Conservation (phyloP, 2,888 invertebrate genomes). For the Drosophila prostipennis region DNA sequence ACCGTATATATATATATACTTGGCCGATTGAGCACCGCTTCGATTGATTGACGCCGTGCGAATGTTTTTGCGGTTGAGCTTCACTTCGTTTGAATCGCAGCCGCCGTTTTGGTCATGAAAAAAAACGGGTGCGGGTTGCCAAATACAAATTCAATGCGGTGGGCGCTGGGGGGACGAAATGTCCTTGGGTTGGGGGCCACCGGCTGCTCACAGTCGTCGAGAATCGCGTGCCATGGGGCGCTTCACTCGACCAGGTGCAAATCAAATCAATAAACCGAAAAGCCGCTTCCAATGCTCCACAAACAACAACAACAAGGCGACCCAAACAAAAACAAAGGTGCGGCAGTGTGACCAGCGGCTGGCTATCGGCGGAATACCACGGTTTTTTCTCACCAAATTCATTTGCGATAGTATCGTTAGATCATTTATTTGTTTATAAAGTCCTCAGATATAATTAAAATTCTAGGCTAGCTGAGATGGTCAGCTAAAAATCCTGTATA, state of each 20-base stretch:
- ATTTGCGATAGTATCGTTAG: background rate
- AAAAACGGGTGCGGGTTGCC: conserved; percentile 46
- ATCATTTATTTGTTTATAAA: no score
- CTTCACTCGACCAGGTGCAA: conserved; percentile 53
- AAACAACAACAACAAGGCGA: background rate
- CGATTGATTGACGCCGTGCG: conserved; percentile 21
- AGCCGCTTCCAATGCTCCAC: conserved; percentile 13
- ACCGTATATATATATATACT: background rate
- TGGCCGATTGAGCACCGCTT: conserved; percentile 13
- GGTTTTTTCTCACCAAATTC: no score
- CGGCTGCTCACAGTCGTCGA: conserved; percentile 49
- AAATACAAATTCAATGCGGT: conserved; percentile 39
- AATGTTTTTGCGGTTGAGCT: conserved; percentile 16
- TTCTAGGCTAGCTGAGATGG: no score
- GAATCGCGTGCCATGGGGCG: conserved; percentile 59
- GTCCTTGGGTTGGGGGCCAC: conserved; percentile 70
- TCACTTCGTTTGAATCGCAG: conserved; percentile 18
- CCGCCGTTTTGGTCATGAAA: conserved; percentile 64
- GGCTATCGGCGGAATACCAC: background rate
- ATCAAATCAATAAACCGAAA: conserved; percentile 57
- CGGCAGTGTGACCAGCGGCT: conserved; percentile 19
- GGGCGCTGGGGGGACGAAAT: conserved; percentile 38
- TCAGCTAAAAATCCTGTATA: no score
- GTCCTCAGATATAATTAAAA: no score
- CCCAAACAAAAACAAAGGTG: conserved; percentile 23